phyloP scores from a whole-genome alignment of 2,113 vertebrate genomes.

The Catharus bicknelli region DNA sequence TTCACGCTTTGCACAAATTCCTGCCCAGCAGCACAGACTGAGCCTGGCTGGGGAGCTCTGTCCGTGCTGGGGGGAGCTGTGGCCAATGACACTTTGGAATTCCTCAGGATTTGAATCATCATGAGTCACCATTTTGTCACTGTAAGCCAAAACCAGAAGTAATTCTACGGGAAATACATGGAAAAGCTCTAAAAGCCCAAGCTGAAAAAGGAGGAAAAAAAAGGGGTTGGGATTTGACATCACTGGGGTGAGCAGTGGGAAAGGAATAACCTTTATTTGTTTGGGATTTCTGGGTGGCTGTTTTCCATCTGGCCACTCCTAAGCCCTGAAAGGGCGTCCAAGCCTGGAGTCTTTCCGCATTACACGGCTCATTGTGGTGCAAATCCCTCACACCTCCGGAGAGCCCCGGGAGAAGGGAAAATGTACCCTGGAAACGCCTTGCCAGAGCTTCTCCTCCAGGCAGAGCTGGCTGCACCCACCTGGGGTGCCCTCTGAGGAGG shows the following conservation, averaged over 20 bases:
- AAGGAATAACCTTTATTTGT: constrained; percentile 37
- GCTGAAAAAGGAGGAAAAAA: not conserved
- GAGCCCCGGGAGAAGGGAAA: not conserved
- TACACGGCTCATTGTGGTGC: not conserved
- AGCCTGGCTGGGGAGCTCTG: not conserved
- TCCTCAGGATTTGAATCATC: not conserved
- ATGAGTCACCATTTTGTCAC: constrained; percentile 14
- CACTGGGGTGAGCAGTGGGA: not conserved
- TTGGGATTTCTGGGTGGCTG: not conserved
- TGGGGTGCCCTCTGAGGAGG: too few relatives aligned
- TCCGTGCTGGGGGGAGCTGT: accelerated
- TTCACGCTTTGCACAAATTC: not conserved
- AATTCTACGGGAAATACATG: not conserved
- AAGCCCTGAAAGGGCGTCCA: constrained; percentile 33
- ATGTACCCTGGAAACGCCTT: not conserved
- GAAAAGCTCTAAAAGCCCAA: not conserved
- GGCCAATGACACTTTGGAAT: not conserved
- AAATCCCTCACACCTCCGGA: not conserved
- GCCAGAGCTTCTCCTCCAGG: not conserved
- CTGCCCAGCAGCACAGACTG: accelerated
- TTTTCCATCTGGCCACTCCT: constrained; percentile 46
- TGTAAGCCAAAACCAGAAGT: not conserved
- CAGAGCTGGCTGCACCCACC: not conserved
- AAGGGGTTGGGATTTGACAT: not conserved
- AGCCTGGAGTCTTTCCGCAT: not conserved